Conservation (phyloP, 2,113 vertebrate genomes). For the Callospermophilus lateralis region DNA sequence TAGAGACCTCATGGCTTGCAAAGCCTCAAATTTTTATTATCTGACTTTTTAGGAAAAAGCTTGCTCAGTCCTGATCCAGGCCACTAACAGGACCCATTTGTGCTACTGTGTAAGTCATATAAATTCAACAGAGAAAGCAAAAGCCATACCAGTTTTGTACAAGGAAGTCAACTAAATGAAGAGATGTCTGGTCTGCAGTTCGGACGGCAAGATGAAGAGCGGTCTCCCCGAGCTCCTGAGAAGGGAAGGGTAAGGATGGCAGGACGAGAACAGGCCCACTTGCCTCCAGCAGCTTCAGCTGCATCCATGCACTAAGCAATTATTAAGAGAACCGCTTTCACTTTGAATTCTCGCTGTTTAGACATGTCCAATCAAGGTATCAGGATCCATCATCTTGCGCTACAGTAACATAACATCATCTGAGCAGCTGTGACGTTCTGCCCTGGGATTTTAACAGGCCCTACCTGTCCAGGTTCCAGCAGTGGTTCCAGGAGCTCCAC, state of each 20-base stretch:
- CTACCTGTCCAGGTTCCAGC: slow-evolving; percentile 95
- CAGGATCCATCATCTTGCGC: too few relatives aligned
- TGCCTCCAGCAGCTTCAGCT: neutral
- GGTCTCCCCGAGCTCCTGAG: slow-evolving; percentile 97
- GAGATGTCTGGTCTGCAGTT: slow-evolving; percentile 97
- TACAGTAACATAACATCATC: neutral
- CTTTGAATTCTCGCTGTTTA: neutral
- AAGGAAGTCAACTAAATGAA: slow-evolving; percentile 98
- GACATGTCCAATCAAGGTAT: neutral
- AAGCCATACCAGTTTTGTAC: slow-evolving; percentile 97
- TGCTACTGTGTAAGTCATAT: neutral
- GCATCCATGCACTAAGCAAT: neutral
- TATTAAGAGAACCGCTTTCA: neutral
- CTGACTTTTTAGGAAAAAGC: neutral
- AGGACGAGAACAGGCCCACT: fast-evolving
- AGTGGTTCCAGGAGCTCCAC: slow-evolving; percentile 98
- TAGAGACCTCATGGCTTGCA: neutral
- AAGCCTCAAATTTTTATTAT: neutral
- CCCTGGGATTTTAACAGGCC: slow-evolving; percentile 41
- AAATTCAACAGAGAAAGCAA: slow-evolving; percentile 26
- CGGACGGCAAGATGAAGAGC: slow-evolving; percentile 97
- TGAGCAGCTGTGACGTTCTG: neutral
- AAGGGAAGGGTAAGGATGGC: neutral
- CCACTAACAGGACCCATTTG: neutral
- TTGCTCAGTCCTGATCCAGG: neutral